These are phyloP conservation scores for Ammospiza caudacuta DNA, from an alignment of 2,113 vertebrate species.

Conservation along the genomic window DNA sequence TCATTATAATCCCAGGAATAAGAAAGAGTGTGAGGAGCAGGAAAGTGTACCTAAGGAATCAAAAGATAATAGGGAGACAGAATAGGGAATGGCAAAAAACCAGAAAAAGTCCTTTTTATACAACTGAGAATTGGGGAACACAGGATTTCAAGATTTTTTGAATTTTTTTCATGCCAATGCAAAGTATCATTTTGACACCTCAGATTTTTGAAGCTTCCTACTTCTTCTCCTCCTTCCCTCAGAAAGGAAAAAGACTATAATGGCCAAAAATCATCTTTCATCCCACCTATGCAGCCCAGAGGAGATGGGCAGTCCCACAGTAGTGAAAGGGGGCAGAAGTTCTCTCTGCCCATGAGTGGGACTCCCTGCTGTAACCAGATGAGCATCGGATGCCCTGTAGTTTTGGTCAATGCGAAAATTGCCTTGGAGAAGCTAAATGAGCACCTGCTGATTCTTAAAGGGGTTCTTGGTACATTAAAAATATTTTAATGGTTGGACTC, in stretches of 20 bases:
- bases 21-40: constrained; percentile 92
- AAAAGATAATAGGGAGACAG: background rate
- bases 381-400: accelerated
- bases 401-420: background rate
- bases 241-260: background rate
- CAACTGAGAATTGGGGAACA: background rate
- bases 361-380: background rate
- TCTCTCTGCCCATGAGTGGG: background rate
- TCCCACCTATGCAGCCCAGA: background rate
- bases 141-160: background rate
- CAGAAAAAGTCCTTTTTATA: background rate
- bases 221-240: background rate
- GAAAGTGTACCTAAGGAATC: constrained; percentile 86
- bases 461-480: background rate
- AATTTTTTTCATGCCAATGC: background rate
- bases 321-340: background rate
- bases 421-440: background rate
- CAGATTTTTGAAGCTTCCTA: background rate
- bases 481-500: background rate
- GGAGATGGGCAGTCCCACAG: background rate
- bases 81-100: background rate
- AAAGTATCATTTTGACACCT: background rate
- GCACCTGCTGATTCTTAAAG: background rate
- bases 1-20: constrained; percentile 94
- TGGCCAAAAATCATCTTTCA: background rate